Evolutionary conservation across 2,888 invertebrate genomes (phyloP).

Genomic region (Cylloceria caligata): DNA sequence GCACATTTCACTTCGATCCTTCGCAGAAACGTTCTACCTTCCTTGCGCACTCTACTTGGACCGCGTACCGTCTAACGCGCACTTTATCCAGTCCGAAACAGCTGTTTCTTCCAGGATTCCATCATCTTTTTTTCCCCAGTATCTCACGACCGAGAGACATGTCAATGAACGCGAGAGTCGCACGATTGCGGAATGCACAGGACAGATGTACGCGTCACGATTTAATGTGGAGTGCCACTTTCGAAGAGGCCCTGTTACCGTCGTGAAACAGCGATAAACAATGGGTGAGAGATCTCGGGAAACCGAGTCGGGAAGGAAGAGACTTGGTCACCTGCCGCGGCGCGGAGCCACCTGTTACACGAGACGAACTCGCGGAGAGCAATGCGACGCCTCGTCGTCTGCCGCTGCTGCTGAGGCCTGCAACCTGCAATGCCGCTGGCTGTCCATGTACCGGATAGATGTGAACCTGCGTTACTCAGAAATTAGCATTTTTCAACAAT

Average conservation of each 20-base stretch:
- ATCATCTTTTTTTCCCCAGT: background rate
- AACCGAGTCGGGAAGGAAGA: slow-evolving; percentile 68
- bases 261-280: slow-evolving; percentile 63
- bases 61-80: background rate
- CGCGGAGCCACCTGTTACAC: slow-evolving; percentile 80
- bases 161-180: background rate
- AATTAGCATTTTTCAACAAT: slow-evolving; percentile 28
- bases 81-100: slow-evolving; percentile 48
- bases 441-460: no score
- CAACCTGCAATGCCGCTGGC: no score
- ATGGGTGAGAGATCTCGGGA: slow-evolving; percentile 30
- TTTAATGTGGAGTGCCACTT: slow-evolving; percentile 1
- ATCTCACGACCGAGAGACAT: background rate
- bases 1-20: background rate
- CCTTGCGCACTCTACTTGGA: background rate
- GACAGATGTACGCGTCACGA: background rate
- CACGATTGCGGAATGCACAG: background rate
- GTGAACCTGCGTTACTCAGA: slow-evolving; percentile 5
- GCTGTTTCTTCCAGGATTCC: slow-evolving; percentile 51
- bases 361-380: slow-evolving; percentile 26
- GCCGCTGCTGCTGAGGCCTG: background rate
- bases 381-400: slow-evolving; percentile 63
- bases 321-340: slow-evolving; percentile 78
- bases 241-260: slow-evolving; percentile 47
- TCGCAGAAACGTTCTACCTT: background rate